phyloP scores from a whole-genome alignment of 2,888 invertebrate genomes.

The Melieria omissa region DNA sequence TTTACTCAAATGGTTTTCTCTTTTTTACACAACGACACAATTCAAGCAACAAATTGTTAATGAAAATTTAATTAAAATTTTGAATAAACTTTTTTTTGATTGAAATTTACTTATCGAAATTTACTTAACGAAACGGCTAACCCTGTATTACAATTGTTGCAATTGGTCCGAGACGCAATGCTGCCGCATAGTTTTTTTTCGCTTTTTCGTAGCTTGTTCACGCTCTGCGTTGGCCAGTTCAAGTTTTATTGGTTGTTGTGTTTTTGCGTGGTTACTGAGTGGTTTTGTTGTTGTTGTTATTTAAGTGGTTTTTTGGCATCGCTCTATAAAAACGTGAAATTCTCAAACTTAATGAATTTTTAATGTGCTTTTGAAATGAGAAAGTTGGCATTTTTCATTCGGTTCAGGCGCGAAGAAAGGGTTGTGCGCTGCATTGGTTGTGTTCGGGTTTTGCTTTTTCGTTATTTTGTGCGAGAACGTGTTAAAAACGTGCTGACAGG shows the following conservation, averaged over 20 bases:
- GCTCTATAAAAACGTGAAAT: slow-evolving; percentile 56
- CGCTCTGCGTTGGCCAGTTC: no score
- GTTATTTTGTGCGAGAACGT: background rate
- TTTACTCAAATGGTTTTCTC: no score
- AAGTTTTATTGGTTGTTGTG: no score
- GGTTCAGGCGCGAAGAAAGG: no score
- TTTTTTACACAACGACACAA: no score
- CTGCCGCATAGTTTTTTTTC: background rate
- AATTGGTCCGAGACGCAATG: background rate
- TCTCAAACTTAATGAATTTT: slow-evolving; percentile 64
- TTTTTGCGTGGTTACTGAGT: slow-evolving; percentile 23
- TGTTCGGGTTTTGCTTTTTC: background rate
- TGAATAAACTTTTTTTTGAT: no score
- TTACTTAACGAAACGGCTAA: no score
- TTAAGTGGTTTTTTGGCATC: slow-evolving; percentile 50
- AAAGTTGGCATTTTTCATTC: slow-evolving; percentile 33
- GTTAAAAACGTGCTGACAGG: background rate
- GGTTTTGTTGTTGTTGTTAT: slow-evolving; percentile 37
- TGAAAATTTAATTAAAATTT: no score
- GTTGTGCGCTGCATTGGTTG: no score
- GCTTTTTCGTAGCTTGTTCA: slow-evolving; percentile 47
- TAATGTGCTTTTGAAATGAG: slow-evolving; percentile 63
- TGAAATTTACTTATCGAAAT: no score
- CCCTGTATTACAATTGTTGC: background rate
- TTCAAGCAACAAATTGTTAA: no score